These are phyloP conservation scores for Drosophila ezoana DNA, from an alignment of 2,888 invertebrate genomes.

Conservation along the genomic window DNA sequence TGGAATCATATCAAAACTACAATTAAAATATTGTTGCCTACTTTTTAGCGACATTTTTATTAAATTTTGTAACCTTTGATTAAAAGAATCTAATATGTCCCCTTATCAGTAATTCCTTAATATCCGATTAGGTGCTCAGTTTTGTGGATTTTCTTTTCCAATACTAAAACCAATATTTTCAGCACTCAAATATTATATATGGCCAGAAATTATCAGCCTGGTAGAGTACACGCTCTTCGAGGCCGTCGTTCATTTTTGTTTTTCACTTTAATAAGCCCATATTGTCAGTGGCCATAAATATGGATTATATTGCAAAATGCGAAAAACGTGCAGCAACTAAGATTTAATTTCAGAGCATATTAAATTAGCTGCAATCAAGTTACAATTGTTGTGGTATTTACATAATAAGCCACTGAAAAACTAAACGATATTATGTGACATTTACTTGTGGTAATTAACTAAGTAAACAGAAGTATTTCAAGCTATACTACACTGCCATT, in stretches of 20 bases:
- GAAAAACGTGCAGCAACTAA: not conserved
- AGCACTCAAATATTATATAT: not conserved
- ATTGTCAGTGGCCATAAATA: slow-evolving; percentile 39
- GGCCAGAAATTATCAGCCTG: not conserved
- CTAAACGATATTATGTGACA: not conserved
- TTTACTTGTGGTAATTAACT: not conserved
- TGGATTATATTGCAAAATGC: slow-evolving; percentile 37
- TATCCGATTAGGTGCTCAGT: not conserved
- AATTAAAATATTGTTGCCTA: not conserved
- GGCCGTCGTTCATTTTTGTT: not conserved
- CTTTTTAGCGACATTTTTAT: not conserved
- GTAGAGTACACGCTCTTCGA: slow-evolving; percentile 4
- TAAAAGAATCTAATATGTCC: too few relatives aligned
- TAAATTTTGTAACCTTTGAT: not conserved
- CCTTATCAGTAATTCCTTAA: too few relatives aligned
- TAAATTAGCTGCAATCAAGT: slow-evolving; percentile 42
- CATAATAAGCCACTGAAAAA: not conserved
- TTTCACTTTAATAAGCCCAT: slow-evolving; percentile 2
- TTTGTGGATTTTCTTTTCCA: not conserved
- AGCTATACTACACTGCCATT: not conserved
- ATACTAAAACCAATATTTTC: not conserved
- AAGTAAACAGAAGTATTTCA: not conserved
- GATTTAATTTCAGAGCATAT: slow-evolving; percentile 22
- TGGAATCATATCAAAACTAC: not conserved
- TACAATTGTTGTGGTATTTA: slow-evolving; percentile 6